A percentile compares a stretch with the other conserved stretches of the same genome.
phyloP scores from a whole-genome alignment of 2,113 vertebrate genomes.

The Microcebus ravelobensis region DNA sequence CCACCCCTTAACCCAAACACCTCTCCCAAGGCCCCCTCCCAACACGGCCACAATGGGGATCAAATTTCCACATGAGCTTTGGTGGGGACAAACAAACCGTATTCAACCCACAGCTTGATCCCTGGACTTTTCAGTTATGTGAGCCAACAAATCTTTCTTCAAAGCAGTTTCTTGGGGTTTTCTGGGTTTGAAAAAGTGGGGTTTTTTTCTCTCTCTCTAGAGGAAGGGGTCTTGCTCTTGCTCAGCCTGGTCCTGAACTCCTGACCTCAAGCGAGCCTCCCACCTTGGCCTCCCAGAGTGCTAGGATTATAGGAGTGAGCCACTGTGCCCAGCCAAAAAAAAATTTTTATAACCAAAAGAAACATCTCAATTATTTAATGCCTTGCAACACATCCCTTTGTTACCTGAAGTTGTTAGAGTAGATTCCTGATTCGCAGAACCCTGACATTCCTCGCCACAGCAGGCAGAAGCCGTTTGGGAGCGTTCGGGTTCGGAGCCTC shows the following conservation, averaged over 20 bases:
- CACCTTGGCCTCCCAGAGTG: no score
- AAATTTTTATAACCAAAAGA: not conserved
- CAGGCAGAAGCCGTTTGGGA: not conserved
- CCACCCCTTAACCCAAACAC: not conserved
- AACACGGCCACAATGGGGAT: not conserved
- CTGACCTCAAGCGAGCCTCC: no score
- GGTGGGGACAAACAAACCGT: not conserved
- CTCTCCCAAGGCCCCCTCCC: not conserved
- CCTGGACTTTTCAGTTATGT: rapidly evolving
- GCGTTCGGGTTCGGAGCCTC: not conserved
- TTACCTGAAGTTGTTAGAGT: not conserved
- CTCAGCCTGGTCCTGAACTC: no score
- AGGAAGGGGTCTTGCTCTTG: not conserved
- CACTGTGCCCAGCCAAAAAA: not conserved
- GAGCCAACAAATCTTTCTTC: not conserved
- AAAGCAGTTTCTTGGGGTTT: not conserved
- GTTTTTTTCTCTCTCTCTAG: not conserved
- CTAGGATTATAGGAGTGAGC: no score
- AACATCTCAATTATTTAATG: not conserved
- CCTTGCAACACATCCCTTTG: not conserved
- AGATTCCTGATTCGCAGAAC: not conserved
- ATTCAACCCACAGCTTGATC: not conserved
- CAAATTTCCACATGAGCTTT: not conserved
- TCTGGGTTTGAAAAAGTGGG: not conserved
- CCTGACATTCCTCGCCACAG: not conserved